Evolutionary conservation across 2,797 vertebrate genomes (phyloP), one percentile per base, ranked within the genome.

Genomic region (Acestrorhynchus altus): DNA sequence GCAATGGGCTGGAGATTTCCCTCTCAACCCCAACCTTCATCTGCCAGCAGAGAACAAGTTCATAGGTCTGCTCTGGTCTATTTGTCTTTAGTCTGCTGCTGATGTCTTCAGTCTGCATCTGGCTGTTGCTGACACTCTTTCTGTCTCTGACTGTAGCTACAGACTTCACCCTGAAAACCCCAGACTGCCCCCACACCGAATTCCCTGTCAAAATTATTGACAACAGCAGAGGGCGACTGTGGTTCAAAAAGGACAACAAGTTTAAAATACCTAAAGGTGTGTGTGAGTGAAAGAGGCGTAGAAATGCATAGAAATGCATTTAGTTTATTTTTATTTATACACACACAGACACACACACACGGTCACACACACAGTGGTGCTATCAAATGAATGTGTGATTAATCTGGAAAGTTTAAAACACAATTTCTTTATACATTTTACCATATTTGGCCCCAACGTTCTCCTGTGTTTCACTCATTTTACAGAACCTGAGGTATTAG

Each of bases 181-280:
- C 95, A 0, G 96, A 98, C 90, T 94, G 94, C 75, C 93, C 94
- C 0, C 95, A 96, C 84, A 93, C 93, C 0, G 95, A 96, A 69
- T 96, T 96, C 82, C 97, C 97, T 0, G 90, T 95, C 74, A 94
- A 90, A 87, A 92, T 93, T 20, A 74, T 94, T 18, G 92, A 91
- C 84, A 93, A 83, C 1, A 85, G 94, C 2, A 92, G 93, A 60
- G 96, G 96, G 74, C 92, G 92, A 67, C 90, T 99, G 66, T 99
- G 97, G 97, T 98, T 95, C 90, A 96, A 95, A 90, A 98, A 96
- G 88, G 97, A 99, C 91, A 95, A 93, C 86, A 98, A 97, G 90
- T 99, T 98, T 89, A 97, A 96, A 91, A 97, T 98, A 83, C 97
- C 97, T 1, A 98, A 97, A 96, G 97, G 97, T 97, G 4, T 24